phyloP scores from a whole-genome alignment of 2,113 vertebrate species.

The Trematocara macrostoma region DNA sequence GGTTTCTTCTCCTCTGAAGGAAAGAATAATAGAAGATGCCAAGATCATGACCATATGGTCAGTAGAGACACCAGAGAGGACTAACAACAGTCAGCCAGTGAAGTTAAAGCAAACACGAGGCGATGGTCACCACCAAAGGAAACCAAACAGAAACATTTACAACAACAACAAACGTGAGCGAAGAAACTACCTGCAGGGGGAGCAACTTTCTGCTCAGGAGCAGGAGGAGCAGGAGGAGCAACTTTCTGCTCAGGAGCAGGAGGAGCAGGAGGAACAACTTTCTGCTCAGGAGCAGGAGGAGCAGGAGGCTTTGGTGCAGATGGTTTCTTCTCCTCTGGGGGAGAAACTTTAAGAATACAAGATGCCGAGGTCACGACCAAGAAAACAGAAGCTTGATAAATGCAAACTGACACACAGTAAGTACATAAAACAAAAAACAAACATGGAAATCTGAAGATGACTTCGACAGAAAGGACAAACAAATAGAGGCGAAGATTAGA shows the following conservation, averaged over 20 bases:
- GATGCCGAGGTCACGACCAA: slow-evolving; percentile 11
- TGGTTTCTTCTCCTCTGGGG: slow-evolving; percentile 32
- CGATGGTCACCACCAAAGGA: background rate
- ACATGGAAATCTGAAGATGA: background rate
- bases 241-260: background rate
- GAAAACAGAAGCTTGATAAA: background rate
- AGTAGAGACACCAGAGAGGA: background rate
- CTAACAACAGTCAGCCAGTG: background rate
- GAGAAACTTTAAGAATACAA: slow-evolving; percentile 34
- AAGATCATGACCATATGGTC: slow-evolving; percentile 17
- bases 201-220: background rate
- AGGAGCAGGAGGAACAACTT: background rate
- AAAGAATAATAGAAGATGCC: slow-evolving; percentile 36
- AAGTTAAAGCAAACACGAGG: background rate
- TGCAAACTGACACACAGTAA: background rate
- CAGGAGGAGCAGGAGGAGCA: background rate
- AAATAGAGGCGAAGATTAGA: background rate
- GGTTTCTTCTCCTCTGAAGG: slow-evolving; percentile 37
- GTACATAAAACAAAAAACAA: background rate
- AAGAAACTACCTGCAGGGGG: slow-evolving; percentile 24
- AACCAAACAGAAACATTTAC: background rate
- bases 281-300: background rate
- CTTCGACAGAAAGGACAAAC: background rate
- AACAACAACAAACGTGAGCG: background rate
- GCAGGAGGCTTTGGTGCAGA: background rate